These are phyloP conservation scores for Euproctis similis DNA, from an alignment of 2,888 invertebrate species.

Conservation along the genomic window DNA sequence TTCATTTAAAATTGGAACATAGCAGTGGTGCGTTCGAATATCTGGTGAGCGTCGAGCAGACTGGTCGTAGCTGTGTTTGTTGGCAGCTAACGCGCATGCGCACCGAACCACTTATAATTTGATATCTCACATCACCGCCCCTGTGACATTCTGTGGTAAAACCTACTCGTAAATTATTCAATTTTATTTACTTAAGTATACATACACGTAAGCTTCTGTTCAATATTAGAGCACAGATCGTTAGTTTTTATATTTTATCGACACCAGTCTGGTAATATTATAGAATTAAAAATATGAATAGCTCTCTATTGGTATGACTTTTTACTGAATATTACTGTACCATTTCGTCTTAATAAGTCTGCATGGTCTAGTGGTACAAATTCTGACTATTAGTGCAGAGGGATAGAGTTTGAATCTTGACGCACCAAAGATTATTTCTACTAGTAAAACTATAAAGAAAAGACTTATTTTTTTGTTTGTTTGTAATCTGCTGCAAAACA, in stretches of 20 bases:
- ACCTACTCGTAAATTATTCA: constrained; percentile 67
- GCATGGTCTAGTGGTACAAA: too few species aligned
- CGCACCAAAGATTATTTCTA: too few species aligned
- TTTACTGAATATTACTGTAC: too few species aligned
- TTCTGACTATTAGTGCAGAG: too few species aligned
- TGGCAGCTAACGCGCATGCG: constrained; percentile 50
- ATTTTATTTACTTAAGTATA: constrained; percentile 65
- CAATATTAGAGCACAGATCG: constrained; percentile 37
- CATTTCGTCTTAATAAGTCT: too few species aligned
- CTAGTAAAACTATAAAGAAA: too few species aligned
- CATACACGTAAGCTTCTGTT: constrained; percentile 41
- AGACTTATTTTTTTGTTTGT: too few species aligned
- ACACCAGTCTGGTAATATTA: too few species aligned
- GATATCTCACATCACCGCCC: constrained; percentile 68
- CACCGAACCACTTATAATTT: constrained; percentile 64
- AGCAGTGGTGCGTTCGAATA: constrained; percentile 47
- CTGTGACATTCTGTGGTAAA: constrained; percentile 67
- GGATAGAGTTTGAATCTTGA: too few species aligned
- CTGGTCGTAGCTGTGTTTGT: constrained; percentile 49
- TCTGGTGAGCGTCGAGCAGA: constrained; percentile 53
- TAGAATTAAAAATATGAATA: too few species aligned
- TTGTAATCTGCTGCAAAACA: too few species aligned
- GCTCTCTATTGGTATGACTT: too few species aligned
- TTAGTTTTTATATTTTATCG: constrained; percentile 35
- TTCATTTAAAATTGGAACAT: constrained; percentile 37